phyloP scores from a whole-genome alignment of 2,888 invertebrate genomes.

The Itoplectis maculator region DNA sequence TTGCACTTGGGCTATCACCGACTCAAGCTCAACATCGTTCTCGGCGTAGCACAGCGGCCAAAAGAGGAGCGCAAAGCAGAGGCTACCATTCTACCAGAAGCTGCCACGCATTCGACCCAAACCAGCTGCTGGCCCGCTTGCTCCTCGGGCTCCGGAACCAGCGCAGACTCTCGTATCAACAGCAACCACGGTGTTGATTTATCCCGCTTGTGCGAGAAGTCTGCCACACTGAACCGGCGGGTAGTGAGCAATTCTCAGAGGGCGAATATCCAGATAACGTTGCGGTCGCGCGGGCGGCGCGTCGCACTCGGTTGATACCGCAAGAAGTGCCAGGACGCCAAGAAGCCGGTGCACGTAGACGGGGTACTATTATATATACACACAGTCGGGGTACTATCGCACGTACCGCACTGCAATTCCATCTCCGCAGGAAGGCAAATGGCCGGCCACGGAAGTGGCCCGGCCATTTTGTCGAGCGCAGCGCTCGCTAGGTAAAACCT shows the following conservation, averaged over 20 bases:
- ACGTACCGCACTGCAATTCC: slow-evolving; percentile 32
- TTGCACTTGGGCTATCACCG: slow-evolving; percentile 42
- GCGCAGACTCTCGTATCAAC: slow-evolving; percentile 30
- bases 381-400: not conserved
- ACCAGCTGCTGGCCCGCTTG: slow-evolving; percentile 56
- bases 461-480: slow-evolving; percentile 38
- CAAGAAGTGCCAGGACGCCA: slow-evolving; percentile 46
- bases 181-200: slow-evolving; percentile 61
- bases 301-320: slow-evolving; percentile 8
- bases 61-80: slow-evolving; percentile 28
- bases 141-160: slow-evolving; percentile 61
- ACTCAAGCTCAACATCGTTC: slow-evolving; percentile 46
- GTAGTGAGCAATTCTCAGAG: slow-evolving; percentile 13
- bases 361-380: no score
- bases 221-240: slow-evolving; percentile 14
- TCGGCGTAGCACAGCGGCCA: slow-evolving; percentile 20
- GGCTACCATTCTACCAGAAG: slow-evolving; percentile 6
- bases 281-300: slow-evolving; percentile 15
- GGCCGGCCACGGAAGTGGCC: slow-evolving; percentile 23
- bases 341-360: slow-evolving; percentile 7
- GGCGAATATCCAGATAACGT: slow-evolving; percentile 38
- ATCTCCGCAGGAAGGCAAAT: slow-evolving; percentile 27
- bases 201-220: slow-evolving; percentile 47
- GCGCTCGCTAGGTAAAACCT: slow-evolving; percentile 24
- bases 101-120: slow-evolving; percentile 43